Conservation (phyloP, 92 coral and sea anemone species). For the Bergia sp. region DNA sequence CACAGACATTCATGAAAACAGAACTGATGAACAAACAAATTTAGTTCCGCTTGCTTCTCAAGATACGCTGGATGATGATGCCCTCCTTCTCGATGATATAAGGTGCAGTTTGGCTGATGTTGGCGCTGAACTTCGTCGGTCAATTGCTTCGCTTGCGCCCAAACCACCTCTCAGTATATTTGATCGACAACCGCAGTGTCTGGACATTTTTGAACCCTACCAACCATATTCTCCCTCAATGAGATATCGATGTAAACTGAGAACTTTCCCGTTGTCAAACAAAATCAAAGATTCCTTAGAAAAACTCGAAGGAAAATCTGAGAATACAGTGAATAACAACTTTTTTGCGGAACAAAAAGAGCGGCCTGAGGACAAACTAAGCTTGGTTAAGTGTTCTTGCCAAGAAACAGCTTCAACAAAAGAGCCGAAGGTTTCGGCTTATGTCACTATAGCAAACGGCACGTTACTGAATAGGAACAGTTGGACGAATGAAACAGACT, state of each 20-base stretch:
- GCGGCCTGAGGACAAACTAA: neutral
- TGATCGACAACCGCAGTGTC: neutral
- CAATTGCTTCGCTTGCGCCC: neutral
- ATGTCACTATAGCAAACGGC: neutral
- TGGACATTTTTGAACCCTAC: neutral
- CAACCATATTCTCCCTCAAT: neutral
- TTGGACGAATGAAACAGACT: neutral
- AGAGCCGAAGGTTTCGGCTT: neutral
- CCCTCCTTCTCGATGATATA: neutral
- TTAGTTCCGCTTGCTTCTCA: constrained; percentile 1
- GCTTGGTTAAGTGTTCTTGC: constrained; percentile 11
- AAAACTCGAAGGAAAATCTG: neutral
- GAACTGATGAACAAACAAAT: neutral
- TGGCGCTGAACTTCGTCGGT: constrained; percentile 9
- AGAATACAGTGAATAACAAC: neutral
- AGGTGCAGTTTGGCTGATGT: constrained; percentile 1
- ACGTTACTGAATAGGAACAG: neutral
- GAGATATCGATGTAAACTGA: neutral
- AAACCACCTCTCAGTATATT: neutral
- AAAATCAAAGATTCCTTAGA: neutral
- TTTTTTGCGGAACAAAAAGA: neutral
- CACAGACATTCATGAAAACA: neutral
- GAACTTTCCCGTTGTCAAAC: neutral
- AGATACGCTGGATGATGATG: neutral
- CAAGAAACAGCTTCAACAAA: neutral